Conservation (phyloP, 2,797 vertebrate genomes). For the Alosa sapidissima region DNA sequence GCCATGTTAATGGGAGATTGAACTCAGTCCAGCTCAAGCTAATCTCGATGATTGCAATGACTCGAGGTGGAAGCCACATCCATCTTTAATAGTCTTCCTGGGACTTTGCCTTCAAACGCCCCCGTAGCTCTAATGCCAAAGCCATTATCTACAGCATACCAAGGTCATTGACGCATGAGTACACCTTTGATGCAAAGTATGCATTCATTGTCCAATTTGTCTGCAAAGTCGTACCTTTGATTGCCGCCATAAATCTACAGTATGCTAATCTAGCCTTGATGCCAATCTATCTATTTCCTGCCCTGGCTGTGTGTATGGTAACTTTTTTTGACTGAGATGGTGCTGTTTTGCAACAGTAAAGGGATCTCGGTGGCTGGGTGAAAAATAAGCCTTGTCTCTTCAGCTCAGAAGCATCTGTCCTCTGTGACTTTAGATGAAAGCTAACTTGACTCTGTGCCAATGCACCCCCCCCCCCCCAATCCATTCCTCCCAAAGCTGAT, state of each 20-base stretch:
- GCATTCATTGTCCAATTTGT: not conserved
- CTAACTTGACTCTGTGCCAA: not conserved
- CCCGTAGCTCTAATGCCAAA: not conserved
- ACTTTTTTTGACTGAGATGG: not conserved
- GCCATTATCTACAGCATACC: not conserved
- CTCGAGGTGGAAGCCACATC: not conserved
- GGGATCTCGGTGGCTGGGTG: not conserved
- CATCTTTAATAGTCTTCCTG: not conserved
- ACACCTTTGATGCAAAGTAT: not conserved
- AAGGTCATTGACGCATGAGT: not conserved
- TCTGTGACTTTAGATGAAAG: not conserved
- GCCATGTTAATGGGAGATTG: not conserved
- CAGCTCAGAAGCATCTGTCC: not conserved
- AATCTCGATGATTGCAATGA: not conserved
- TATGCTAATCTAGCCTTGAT: not conserved
- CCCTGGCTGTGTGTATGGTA: not conserved
- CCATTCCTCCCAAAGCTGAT: constrained; percentile 73
- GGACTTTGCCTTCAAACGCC: not conserved
- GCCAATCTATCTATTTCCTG: not conserved
- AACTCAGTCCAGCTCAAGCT: not conserved
- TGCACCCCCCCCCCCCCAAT: not conserved
- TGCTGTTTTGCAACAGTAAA: not conserved
- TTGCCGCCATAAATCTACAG: not conserved
- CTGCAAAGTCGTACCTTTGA: not conserved
- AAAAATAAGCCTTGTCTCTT: not conserved